Evolutionary conservation across 2,888 invertebrate genomes (phyloP), one percentile per base, ranked within the genome.

Genomic region (Suillia variegata): DNA sequence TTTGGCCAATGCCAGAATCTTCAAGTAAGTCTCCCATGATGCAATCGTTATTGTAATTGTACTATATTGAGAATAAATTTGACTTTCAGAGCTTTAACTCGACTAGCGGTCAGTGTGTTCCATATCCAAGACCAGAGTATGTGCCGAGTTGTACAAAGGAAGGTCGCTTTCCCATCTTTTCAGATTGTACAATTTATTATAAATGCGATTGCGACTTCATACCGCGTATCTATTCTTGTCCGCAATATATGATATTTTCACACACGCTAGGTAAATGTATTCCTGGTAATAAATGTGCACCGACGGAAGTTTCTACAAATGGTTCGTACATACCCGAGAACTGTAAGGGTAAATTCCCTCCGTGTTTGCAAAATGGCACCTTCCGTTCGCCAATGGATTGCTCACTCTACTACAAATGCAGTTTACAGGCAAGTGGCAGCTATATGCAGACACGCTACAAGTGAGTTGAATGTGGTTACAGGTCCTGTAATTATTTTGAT

Each of bases 321-420:
- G 74, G 75, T 61, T 70, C 73, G n/a, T 71, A 70, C 59, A 68
- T 73, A 26, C 71, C 76, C 2, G 70, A 74, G 34, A 70, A 74
- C 53, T 75, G 72, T 60, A 75, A 77, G 49, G 61, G 67, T 21
- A 78, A 78, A 53, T 83, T 79, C 58, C 82, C 82, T 12, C 74
- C 78, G 2, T 83, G 83, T 65, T 59, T 68, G 2, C 67, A 70
- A 49, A 75, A 77, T 48, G 83, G 83, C 34, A 72, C 71, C 17
- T 83, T 78, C 62, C 68, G 78, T 31, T 80, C 80, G 2, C 75
- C 77, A n/a, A 66, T 68, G 2, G 79, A 83, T 62, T 83, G 83
- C 54, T 71, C 75, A 0, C 58, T 82, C 12, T 84, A 83, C 62
- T 84, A 83, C 60, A 79, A 76, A 1, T 84, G 84, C 62, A 77